phyloP scores from a whole-genome alignment of 2,113 vertebrate genomes.

The Chelonoidis abingdonii region DNA sequence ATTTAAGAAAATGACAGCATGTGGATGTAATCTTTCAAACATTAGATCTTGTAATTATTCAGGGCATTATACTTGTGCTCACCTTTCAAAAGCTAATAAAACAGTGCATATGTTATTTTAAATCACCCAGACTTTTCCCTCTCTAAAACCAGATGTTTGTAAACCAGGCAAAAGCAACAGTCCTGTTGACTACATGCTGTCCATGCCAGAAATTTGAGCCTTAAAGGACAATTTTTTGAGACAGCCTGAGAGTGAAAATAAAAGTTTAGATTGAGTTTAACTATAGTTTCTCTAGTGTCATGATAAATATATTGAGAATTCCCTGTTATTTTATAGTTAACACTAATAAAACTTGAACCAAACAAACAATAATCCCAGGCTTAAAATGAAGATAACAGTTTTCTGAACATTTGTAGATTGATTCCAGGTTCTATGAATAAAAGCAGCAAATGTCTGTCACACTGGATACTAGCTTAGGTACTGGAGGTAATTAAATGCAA shows the following conservation, averaged over 20 bases:
- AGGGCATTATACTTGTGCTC: neutral
- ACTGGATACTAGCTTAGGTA: neutral
- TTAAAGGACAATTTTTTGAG: neutral
- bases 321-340: neutral
- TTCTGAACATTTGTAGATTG: neutral
- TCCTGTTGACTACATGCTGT: neutral
- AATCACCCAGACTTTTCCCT: rapidly evolving
- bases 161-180: neutral
- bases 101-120: neutral
- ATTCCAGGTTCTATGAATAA: neutral
- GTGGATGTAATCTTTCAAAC: neutral
- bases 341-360: neutral
- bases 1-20: neutral
- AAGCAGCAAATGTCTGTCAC: neutral
- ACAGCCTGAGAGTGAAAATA: neutral
- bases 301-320: neutral
- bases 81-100: neutral
- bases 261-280: neutral
- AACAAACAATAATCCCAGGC: neutral
- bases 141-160: neutral
- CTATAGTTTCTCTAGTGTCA: neutral
- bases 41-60: neutral
- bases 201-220: neutral
- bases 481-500: neutral
- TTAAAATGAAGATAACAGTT: neutral